phyloP scores from a whole-genome alignment of 37 sponge, comb jelly and placozoan genomes.

The Aphrocallistes beatrix region DNA sequence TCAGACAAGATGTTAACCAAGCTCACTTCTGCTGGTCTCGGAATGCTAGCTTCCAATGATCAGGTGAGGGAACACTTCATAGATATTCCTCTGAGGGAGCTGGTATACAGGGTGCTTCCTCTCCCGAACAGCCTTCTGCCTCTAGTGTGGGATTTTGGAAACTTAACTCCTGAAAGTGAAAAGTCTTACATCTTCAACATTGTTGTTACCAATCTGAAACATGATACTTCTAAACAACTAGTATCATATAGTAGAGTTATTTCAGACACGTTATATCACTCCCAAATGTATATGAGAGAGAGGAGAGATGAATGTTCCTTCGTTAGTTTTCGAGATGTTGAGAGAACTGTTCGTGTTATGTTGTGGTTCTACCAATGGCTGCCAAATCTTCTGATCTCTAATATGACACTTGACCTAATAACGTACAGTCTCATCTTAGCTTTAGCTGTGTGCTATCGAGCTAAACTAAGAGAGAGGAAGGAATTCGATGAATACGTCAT shows the following conservation, averaged over 20 bases:
- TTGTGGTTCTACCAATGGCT: constrained; percentile 21
- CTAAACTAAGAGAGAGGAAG: constrained; percentile 21
- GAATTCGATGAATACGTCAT: background rate
- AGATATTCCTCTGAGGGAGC: constrained; percentile 25
- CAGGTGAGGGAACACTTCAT: background rate
- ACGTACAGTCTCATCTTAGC: constrained; percentile 23
- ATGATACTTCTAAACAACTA: background rate
- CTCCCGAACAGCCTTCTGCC: constrained; percentile 22
- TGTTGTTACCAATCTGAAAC: background rate
- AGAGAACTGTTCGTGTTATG: constrained; percentile 19
- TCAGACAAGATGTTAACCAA: constrained; percentile 62
- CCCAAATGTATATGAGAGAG: constrained; percentile 22
- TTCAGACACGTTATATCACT: constrained; percentile 4
- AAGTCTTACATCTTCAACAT: background rate
- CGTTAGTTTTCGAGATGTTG: constrained; percentile 27
- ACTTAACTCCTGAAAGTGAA: constrained; percentile 21
- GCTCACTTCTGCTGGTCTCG: constrained; percentile 75
- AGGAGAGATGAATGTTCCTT: constrained; percentile 28
- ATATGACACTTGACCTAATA: background rate
- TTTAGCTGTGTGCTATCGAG: constrained; percentile 22
- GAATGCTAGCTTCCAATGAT: background rate
- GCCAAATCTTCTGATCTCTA: background rate
- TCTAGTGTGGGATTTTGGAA: constrained; percentile 31
- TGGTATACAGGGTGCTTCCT: constrained; percentile 26
- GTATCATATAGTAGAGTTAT: background rate